phyloP scores from a whole-genome alignment of 2,888 invertebrate genomes.

The Luffia ferchaultella region DNA sequence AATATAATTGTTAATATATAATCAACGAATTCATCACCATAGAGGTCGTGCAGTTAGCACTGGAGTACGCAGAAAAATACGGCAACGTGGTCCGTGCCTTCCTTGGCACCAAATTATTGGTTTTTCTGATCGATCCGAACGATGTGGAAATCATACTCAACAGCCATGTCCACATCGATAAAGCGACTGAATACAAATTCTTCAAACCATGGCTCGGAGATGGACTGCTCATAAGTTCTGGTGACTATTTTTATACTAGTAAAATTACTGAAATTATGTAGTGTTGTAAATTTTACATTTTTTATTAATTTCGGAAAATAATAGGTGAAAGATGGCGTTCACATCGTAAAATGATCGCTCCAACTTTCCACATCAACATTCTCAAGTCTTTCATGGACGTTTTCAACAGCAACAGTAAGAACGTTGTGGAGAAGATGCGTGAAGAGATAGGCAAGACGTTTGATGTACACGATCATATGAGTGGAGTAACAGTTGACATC shows the following conservation, averaged over 20 bases:
- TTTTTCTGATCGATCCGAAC: constrained; percentile 73
- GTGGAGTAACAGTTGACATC: constrained; percentile 81
- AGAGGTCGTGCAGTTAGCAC: constrained; percentile 66
- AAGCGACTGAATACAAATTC: constrained; percentile 75
- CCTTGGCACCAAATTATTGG: constrained; percentile 73
- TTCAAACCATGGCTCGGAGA: constrained; percentile 85
- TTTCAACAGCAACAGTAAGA: constrained; percentile 78
- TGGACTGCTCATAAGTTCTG: constrained; percentile 78
- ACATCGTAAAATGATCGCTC: constrained; percentile 84
- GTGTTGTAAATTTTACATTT: neutral
- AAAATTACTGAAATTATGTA: neutral
- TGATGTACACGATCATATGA: constrained; percentile 82
- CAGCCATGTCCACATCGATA: constrained; percentile 79
- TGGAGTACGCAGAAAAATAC: constrained; percentile 54
- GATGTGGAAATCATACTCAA: constrained; percentile 79
- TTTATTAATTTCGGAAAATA: neutral
- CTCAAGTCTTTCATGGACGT: constrained; percentile 80
- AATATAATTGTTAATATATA: no score
- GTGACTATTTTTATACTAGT: constrained; percentile 40
- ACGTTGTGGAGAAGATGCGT: constrained; percentile 72
- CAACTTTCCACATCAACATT: constrained; percentile 85
- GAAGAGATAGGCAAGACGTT: constrained; percentile 75
- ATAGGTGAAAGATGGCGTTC: constrained; percentile 81
- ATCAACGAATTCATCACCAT: no score
- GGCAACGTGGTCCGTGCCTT: constrained; percentile 68